Conservation (phyloP, 2,888 invertebrate genomes). For the Heteropelma amictum region DNA sequence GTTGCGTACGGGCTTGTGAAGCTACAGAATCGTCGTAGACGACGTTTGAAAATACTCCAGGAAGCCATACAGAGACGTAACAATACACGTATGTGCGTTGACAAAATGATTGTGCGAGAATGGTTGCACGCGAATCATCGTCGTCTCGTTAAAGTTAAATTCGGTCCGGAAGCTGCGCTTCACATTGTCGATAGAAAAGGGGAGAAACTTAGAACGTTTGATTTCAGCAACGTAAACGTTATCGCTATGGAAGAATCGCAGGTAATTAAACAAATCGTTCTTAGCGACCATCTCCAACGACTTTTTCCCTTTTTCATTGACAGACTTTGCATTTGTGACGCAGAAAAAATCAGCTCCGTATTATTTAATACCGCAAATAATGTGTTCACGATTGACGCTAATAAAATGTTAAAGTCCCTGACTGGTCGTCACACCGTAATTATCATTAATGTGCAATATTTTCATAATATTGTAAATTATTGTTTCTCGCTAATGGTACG, state of each 20-base stretch:
- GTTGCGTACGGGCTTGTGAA: constrained; percentile 96
- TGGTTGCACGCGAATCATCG: constrained; percentile 97
- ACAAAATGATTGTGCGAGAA: constrained; percentile 95
- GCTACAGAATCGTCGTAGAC: constrained; percentile 90
- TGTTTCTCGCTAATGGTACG: too few species aligned
- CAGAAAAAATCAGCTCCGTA: too few species aligned
- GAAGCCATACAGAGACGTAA: constrained; percentile 83
- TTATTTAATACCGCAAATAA: too few species aligned
- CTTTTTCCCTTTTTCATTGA: too few species aligned
- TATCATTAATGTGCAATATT: too few species aligned
- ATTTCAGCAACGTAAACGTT: constrained; percentile 86
- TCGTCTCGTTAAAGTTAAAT: constrained; percentile 91
- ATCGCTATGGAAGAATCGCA: constrained; percentile 94
- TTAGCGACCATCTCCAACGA: too few species aligned
- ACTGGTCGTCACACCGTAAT: too few species aligned
- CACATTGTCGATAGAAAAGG: constrained; percentile 95
- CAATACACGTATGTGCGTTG: constrained; percentile 84
- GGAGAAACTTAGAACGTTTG: constrained; percentile 91
- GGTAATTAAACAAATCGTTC: constrained; percentile 76
- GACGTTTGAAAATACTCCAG: constrained; percentile 90
- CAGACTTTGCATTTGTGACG: too few species aligned
- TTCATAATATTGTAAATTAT: too few species aligned
- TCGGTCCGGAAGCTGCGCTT: constrained; percentile 92
- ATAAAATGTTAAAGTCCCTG: too few species aligned
- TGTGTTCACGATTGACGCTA: too few species aligned